Evolutionary conservation across 2,113 vertebrate genomes (phyloP).

Genomic region (Symphodus melops): DNA sequence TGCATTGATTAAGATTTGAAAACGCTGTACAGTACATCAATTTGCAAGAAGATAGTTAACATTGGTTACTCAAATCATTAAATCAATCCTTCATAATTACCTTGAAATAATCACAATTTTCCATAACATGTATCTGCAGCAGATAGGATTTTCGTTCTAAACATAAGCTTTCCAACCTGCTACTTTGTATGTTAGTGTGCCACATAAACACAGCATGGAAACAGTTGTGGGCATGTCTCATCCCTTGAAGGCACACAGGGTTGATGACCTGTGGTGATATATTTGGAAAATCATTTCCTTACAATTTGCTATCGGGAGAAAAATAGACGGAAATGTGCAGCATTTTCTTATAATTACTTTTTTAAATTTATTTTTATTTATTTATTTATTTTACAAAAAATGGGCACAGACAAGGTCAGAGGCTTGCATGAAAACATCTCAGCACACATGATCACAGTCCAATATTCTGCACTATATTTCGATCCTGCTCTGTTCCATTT

Average conservation of each 20-base stretch:
- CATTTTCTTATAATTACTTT: constrained; percentile 45
- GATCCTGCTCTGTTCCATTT: background rate
- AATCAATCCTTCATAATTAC: too few species aligned
- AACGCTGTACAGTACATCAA: background rate
- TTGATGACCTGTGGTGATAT: constrained; percentile 75
- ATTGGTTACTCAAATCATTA: too few species aligned
- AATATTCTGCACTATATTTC: background rate
- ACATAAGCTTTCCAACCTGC: constrained; percentile 16
- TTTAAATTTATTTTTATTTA: constrained; percentile 4
- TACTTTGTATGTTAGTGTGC: constrained; percentile 34
- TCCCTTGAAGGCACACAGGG: constrained; percentile 66
- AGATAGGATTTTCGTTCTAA: background rate
- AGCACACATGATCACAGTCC: constrained; percentile 12
- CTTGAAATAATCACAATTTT: background rate
- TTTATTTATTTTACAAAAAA: too few species aligned
- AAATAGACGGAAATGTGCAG: constrained; percentile 17
- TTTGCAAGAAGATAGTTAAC: too few species aligned
- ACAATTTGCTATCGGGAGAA: constrained; percentile 57
- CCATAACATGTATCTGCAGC: constrained; percentile 4
- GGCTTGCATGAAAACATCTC: background rate
- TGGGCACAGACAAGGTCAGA: background rate
- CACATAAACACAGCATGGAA: constrained; percentile 48
- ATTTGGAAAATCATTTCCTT: constrained; percentile 78
- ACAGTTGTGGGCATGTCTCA: constrained; percentile 53
- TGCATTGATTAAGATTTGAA: constrained; percentile 4